Evolutionary conservation across 2,113 vertebrate genomes (phyloP), one percentile per base, ranked within the genome.

Genomic region (Megaleporinus macrocephalus): DNA sequence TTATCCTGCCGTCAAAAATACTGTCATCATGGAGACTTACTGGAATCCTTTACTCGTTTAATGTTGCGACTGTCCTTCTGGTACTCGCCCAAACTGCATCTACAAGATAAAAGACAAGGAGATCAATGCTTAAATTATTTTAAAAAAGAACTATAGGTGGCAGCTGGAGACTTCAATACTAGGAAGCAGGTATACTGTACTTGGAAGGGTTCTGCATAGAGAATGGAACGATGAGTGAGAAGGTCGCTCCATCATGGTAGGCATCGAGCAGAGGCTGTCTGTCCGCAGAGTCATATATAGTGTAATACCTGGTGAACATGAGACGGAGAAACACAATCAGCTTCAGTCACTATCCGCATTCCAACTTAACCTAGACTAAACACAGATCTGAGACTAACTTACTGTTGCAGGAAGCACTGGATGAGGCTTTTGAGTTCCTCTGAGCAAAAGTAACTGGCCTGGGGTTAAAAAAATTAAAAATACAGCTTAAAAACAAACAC

Each of bases 221-320:
- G 73, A 84, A 86, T 2, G 93, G 92, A 68, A 94, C 91, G 86
- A 88, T 92, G 14, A 95, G 78, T 0, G 95, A 95, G 59, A 94
- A 95, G 84, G 91, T 90, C 29, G 95, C 93, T 0, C 90, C 91
- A 1, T 95, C 95, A 0, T 95, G 95, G 80, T 95, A 95, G 26
- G 94, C 94, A 0, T 95, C 91, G 51, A 95, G 86, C 15, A 95
- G 87, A 1, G 92, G 92, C 61, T 95, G 94, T 20, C 95, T 86
- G 87, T 95, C 90, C n/a, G 89, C 91, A 0, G 94, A 94, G 86
- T 95, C 95, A 4, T 95, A 95, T 30, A 94, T 89, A 0, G 89
- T 49, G 70, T 93, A 95, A 87, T 95, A 95, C 87, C 95, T 95
- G 29, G 0, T 44, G 22, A 30, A 29, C 30, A 12, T 26, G 0